These are phyloP conservation scores for Myocastor coypus DNA, from an alignment of 2,113 vertebrate genomes.

Conservation along the genomic window DNA sequence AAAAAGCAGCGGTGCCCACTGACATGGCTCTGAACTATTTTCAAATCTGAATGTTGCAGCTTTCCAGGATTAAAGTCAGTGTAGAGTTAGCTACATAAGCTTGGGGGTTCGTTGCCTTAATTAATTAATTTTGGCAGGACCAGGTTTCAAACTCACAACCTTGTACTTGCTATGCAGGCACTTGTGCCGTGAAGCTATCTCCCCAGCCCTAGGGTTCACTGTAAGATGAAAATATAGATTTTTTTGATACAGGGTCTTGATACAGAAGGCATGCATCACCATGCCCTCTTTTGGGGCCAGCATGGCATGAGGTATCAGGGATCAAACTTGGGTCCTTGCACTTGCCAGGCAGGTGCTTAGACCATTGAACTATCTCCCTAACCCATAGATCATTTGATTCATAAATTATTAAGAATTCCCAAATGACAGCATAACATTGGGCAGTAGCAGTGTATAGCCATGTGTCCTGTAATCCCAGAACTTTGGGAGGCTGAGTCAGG, in stretches of 20 bases:
- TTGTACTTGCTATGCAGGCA: too few species aligned
- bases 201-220: neutral
- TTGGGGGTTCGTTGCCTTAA: neutral
- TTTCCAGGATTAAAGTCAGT: neutral
- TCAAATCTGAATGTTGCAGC: neutral
- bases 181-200: too few species aligned
- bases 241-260: too few species aligned
- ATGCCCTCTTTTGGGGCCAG: too few species aligned
- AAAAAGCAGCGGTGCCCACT: neutral
- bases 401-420: neutral
- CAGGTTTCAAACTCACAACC: too few species aligned
- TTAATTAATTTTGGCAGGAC: too few species aligned
- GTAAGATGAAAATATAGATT: neutral
- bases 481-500: neutral
- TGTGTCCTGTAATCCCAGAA: neutral
- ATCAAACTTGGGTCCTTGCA: too few species aligned
- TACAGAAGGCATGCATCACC: too few species aligned
- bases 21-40: neutral
- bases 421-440: neutral
- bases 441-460: neutral
- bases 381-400: neutral
- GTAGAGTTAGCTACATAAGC: neutral
- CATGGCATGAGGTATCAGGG: too few species aligned
- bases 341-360: too few species aligned
- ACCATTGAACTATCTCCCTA: too few species aligned